Evolutionary conservation across 2,113 vertebrate genomes (phyloP).

Genomic region (Rostratula benghalensis): DNA sequence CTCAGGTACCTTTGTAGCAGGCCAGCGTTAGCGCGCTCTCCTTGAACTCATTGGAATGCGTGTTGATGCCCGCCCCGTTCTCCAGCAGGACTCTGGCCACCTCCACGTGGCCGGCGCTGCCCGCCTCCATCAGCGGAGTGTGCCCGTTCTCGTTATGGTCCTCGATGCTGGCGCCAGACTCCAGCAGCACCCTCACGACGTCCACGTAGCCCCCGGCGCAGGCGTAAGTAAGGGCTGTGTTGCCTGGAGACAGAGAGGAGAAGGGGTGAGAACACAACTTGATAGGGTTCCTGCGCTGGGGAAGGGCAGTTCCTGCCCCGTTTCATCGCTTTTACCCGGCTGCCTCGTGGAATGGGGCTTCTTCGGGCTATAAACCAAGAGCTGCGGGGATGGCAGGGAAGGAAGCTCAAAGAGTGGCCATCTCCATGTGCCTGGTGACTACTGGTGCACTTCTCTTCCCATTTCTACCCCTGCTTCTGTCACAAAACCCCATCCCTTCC

Average conservation of each 20-base stretch:
- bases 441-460: neutral
- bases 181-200: constrained; percentile 96
- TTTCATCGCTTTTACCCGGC: neutral
- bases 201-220: constrained; percentile 98
- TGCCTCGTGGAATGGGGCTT: rapidly evolving
- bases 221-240: constrained; percentile 96
- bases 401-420: neutral
- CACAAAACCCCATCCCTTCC: neutral
- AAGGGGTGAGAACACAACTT: neutral
- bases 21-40: constrained; percentile 98
- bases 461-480: neutral
- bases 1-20: constrained; percentile 92
- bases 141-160: constrained; percentile 99
- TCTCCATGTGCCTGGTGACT: neutral
- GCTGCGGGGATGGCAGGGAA: neutral
- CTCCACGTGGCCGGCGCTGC: constrained; percentile 95
- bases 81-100: constrained; percentile 95
- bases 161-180: constrained; percentile 97
- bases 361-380: neutral
- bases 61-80: constrained; percentile 97
- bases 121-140: constrained; percentile 98
- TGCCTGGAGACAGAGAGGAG: constrained; percentile 77
- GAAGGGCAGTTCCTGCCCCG: neutral
- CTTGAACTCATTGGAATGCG: constrained; percentile 99
- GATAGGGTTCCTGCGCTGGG: neutral